Base-by-base conservation (phyloP, 2,888 invertebrate genomes). In the Crematogaster levior region DNA sequence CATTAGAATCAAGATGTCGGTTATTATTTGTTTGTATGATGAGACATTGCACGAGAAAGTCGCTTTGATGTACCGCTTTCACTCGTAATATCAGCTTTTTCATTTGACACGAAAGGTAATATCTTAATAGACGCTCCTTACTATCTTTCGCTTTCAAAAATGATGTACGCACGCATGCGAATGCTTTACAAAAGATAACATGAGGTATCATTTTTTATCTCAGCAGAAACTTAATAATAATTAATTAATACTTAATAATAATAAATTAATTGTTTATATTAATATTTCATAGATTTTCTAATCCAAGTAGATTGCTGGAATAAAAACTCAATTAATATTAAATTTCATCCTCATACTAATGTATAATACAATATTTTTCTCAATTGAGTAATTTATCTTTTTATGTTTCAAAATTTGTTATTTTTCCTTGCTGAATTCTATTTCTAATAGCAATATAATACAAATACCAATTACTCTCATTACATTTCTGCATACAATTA, bases 41-140 rank as follows among this genome's bases (percentile, higher is more conserved):
- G 90, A 86, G 83, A 82, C 68, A 30, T 83, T 85, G 88, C 56
- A 86, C 83, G 82, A 88, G 88, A 91, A 89, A 89, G 84, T 83
- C 85, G 83, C 91, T 92, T 92, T 92, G 92, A 92, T 91, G 91
- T 90, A 63, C 82, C 83, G 73, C 86, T 85, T 84, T 82, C 82
- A 79, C 88, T 88, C 88, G 88, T 79, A 84, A 87, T 90, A 85
- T 91, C 89, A 87, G 85, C 89, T 90, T 91, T 91, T 91, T 92
- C 89, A 93, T 93, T 92, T 91, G 91, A 91, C 86, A 87, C 87
- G 21, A 91, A 90, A 88, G 89, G 90, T 88, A 90, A 89, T 89
- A 81, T 88, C 89, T 88, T 90, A n/a, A n/a, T n/a, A 81, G 74
- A 82, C 79, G 85, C 82, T 84, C 81, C 72, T 74, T 86, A 84